Evolutionary conservation across 2,797 vertebrate genomes (phyloP), one percentile per base, ranked within the genome.

Genomic region (Ceryle rudis): DNA sequence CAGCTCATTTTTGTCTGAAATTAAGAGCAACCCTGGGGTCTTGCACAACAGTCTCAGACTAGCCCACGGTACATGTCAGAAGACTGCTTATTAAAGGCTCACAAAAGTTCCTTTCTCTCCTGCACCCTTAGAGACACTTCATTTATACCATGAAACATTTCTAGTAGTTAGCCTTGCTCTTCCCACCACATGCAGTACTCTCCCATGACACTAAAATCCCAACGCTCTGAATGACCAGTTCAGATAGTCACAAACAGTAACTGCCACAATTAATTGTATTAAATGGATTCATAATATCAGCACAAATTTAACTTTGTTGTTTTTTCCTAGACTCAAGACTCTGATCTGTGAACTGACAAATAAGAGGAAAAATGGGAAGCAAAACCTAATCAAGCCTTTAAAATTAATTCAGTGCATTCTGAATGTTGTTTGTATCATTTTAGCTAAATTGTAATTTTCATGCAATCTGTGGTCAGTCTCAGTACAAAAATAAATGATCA

Each of bases 391-490:
- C 51, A 80, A 89, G 64, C 41, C 22, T 71, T 83, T 58, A 71
- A 92, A 86, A 95, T 88, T 71, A 91, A 94, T 75, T 78, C 77
- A 73, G 29, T 69, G 54, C 18, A 31, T 75, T 94, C 52, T 81
- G 62, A 93, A 66, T 62, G 57, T 22, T 81, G 64, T 70, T 93
- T 60, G 20, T 51, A 70, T 33, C 54, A 46, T 84, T 91, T 86
- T 64, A 77, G 54, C 85, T 94, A 75, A 93, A 69, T 8, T 31
- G 62, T 73, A 66, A 81, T 78, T 94, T 90, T 84, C 51, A 42
- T 81, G 42, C 87, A 93, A 44, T 90, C 55, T 94, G 80, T 6
- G 37, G 80, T 90, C 22, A 66, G 9, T 73, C 33, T 70, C 66
- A 41, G 21, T 55, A 79, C 25, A 75, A 86, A 91, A 91, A 88